Evolutionary conservation across 2,888 invertebrate species (phyloP), one percentile per base, ranked within the genome.

Genomic region (Ophion ellenae): DNA sequence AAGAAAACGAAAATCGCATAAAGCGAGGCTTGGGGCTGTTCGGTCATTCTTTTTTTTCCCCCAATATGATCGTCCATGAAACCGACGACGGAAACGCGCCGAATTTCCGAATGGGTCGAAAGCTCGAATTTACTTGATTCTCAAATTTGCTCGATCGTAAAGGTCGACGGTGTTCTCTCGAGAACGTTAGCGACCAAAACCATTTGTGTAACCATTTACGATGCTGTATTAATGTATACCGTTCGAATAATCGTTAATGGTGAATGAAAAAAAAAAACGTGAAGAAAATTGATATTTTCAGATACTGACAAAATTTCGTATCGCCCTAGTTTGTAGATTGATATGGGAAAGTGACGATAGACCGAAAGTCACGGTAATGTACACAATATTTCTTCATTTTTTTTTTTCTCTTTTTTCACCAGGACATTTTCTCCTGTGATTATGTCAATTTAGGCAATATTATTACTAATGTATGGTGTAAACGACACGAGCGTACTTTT

Each of bases 221-320:
- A 73, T 64, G 74, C 69, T 63, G 70, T 4, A 47, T 74, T 74
- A 82, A 70, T 71, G 57, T 75, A 76, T 70, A 66, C 74, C 74
- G 70, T 85, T 81, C 78, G 28, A 80, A 79, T 75, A 67, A 79
- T 79, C 67, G 75, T 82, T 85, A 53, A 80, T 57, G 28, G 11
- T 9, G 20, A 32, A 64, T 5, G n/a, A 67, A 73, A 28, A 71
- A 45, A 11, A 63, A 11, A 36, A 17, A 20, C 14, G 24, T n/a
- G 47, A 84, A 64, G 70, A 32, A 76, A 82, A 83, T 85, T 61
- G n/a, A 85, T 85, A 85, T 85, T 85, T 85, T 85, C 85, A 80
- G 75, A 76, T 85, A 82, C 75, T 20, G 76, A 79, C 64, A 59
- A 85, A 85, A 85, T 82, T 82, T 85, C 85, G 75, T 82, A 82